Conservation (phyloP, 2,888 invertebrate genomes). For the Dysmachus trigonus region DNA sequence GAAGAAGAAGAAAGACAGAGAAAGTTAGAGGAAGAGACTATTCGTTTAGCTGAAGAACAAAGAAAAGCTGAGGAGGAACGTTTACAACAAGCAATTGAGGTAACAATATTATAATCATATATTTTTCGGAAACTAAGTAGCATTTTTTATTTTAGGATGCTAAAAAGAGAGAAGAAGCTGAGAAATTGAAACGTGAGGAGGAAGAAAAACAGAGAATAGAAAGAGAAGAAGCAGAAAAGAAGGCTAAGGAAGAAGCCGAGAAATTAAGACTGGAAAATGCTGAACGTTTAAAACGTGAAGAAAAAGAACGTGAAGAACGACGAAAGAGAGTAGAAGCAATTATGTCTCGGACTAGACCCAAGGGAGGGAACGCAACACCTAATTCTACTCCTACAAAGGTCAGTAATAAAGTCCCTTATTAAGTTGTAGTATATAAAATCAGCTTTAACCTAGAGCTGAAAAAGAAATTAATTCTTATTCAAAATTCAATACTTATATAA, state of each 20-base stretch:
- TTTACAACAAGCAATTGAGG: slow-evolving; percentile 82
- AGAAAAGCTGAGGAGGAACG: slow-evolving; percentile 86
- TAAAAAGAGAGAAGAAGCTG: slow-evolving; percentile 80
- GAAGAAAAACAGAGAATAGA: slow-evolving; percentile 72
- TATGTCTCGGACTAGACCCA: slow-evolving; percentile 83
- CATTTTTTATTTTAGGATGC: slow-evolving; percentile 68
- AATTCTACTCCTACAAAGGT: slow-evolving; percentile 62
- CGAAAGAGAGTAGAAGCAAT: slow-evolving; percentile 92
- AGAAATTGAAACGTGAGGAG: slow-evolving; percentile 74
- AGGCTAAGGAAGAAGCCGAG: slow-evolving; percentile 88
- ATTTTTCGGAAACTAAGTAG: not conserved
- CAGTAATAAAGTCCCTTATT: slow-evolving; percentile 19
- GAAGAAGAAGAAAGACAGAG: slow-evolving; percentile 87
- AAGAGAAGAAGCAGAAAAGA: slow-evolving; percentile 80
- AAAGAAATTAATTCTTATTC: too few relatives aligned
- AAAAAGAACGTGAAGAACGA: slow-evolving; percentile 86
- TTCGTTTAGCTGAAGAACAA: slow-evolving; percentile 80
- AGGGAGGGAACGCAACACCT: slow-evolving; percentile 54
- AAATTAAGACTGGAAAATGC: slow-evolving; percentile 82
- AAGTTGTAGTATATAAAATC: not conserved
- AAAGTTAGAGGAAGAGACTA: slow-evolving; percentile 81
- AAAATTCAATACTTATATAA: too few relatives aligned
- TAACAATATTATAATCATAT: slow-evolving; percentile 53
- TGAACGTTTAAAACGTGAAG: slow-evolving; percentile 83
- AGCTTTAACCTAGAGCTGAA: too few relatives aligned